phyloP scores from a whole-genome alignment of 2,888 invertebrate genomes.

The Eristalis intricaria region DNA sequence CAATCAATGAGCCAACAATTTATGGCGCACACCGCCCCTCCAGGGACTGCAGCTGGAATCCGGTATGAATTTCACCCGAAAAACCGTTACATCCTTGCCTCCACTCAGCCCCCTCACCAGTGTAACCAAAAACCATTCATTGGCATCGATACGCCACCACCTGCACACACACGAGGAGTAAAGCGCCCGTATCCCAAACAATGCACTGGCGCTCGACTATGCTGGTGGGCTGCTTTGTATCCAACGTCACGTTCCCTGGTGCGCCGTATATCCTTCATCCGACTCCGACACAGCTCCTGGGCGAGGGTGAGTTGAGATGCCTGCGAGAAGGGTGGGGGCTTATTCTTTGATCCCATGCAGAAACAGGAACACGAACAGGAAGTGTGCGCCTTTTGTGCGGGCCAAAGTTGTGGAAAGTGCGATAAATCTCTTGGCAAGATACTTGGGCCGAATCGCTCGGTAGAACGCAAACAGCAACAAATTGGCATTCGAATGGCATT shows the following conservation, averaged over 20 bases:
- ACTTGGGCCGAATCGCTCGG: neutral
- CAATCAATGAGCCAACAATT: neutral
- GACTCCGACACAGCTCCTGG: neutral
- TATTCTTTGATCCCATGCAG: constrained; percentile 8
- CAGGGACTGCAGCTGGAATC: neutral
- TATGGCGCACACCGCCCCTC: neutral
- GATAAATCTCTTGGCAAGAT: constrained; percentile 21
- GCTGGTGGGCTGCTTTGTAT: neutral
- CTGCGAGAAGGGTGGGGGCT: neutral
- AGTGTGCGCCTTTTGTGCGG: constrained; percentile 11
- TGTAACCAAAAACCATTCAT: neutral
- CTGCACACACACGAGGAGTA: neutral
- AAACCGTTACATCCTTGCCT: neutral
- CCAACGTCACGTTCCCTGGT: neutral
- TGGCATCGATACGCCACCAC: neutral
- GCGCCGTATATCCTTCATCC: constrained; percentile 31
- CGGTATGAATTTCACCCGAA: neutral
- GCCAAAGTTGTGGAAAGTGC: constrained; percentile 22
- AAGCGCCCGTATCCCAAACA: neutral
- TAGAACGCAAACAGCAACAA: constrained; percentile 8
- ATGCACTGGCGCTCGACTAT: neutral
- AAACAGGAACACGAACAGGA: constrained; percentile 9
- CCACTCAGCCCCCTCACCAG: no score
- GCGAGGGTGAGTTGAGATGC: neutral
- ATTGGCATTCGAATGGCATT: constrained; percentile 17